Evolutionary conservation across 2,888 invertebrate genomes (phyloP).

Genomic region (Copidosoma aretas): DNA sequence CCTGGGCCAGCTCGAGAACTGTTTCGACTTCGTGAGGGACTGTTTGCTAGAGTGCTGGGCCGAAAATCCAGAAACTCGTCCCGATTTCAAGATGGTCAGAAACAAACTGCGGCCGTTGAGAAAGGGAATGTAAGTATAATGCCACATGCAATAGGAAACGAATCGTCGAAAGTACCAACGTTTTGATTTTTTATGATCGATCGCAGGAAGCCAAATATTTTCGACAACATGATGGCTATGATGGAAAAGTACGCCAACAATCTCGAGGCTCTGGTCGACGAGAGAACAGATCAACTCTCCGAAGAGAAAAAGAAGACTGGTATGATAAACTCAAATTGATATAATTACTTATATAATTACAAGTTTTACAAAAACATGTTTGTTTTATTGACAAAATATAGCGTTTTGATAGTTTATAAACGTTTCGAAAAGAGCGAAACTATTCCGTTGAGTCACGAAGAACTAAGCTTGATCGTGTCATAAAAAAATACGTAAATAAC

Average conservation of each 20-base stretch:
- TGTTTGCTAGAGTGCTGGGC: constrained; percentile 88
- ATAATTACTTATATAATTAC: no score
- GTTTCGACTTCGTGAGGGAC: constrained; percentile 86
- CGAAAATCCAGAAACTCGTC: constrained; percentile 79
- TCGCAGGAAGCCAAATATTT: constrained; percentile 88
- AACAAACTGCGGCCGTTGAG: constrained; percentile 80
- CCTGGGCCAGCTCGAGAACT: constrained; percentile 77
- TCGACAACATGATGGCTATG: constrained; percentile 97
- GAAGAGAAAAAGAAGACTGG: constrained; percentile 97
- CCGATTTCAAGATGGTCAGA: constrained; percentile 84
- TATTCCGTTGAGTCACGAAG: no score
- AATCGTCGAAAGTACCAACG: no score
- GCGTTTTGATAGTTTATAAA: no score
- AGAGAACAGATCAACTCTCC: constrained; percentile 89
- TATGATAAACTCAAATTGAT: constrained; percentile 49
- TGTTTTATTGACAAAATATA: neutral
- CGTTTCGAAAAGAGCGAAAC: no score
- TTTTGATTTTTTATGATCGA: constrained; percentile 1
- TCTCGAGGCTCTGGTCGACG: constrained; percentile 90
- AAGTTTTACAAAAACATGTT: neutral
- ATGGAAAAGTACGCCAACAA: constrained; percentile 98
- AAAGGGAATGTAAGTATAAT: constrained; percentile 81
- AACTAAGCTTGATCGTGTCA: no score
- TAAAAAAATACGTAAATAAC: neutral
- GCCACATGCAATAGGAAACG: no score